Evolutionary conservation across 2,888 invertebrate genomes (phyloP), one percentile per base, ranked within the genome.

Genomic region (Hedychridium roseum): DNA sequence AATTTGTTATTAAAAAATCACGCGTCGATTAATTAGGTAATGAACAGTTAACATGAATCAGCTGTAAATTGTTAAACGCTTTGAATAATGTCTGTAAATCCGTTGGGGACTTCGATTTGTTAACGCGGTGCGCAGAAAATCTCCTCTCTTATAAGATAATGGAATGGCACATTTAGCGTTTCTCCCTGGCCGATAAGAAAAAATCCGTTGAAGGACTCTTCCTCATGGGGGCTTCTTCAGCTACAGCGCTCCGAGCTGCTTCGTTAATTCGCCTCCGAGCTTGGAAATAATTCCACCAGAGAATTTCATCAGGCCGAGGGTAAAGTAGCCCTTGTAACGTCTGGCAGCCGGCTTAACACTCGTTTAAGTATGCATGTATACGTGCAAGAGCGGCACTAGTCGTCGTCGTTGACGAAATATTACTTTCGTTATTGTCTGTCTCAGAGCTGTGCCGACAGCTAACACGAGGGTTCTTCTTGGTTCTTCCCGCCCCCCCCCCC

Each of bases 301-400:
- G 60, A 66, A 66, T 66, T 66, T 66, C 64, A 66, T 64, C 62
- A 58, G 57, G 54, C 53, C 45, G 44, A 44, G 56, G 43, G 48
- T 56, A 57, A 58, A 66, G 64, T 64, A 62, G 66, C 64, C 60
- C 64, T 66, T 60, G 61, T 62, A 66, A 62, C 65, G 64, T 65
- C 62, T 64, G 57, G 55, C 62, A 57, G 53, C 52, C 57, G 41
- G 65, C 63, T 65, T 62, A 60, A 62, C 62, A 57, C 54, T 58
- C 60, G 60, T 56, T 66, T 61, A 64, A 50, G 51, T 51, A 23
- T 35, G 45, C 43, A 44, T 40, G 45, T 50, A 43, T 54, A 60
- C 32, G 50, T 40, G 55, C 54, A 28, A 42, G 43, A 41, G 43
- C 16, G 30, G 31, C 52, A 46, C 46, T 45, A 45, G 54, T 57